Conservation (phyloP, 2,888 invertebrate species). For the Timandra comae region DNA sequence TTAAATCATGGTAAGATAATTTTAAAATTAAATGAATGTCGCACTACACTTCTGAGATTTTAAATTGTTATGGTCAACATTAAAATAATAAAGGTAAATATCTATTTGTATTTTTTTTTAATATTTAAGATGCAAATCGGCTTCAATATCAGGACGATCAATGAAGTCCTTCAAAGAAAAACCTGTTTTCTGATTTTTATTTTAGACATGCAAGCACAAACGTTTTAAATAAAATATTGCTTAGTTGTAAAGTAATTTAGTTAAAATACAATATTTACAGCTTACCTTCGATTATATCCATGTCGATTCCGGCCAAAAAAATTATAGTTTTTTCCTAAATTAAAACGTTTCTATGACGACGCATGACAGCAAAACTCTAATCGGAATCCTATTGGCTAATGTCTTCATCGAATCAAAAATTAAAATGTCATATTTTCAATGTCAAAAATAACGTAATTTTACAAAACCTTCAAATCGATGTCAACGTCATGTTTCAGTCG, state of each 20-base stretch:
- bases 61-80: too few relatives aligned
- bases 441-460: conserved; percentile 3
- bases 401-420: conserved; percentile 3
- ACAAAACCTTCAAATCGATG: conserved; percentile 14
- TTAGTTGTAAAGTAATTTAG: background rate
- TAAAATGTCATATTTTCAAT: conserved; percentile 4
- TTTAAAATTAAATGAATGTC: too few relatives aligned
- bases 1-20: too few relatives aligned
- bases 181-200: conserved; percentile 28
- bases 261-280: conserved; percentile 26
- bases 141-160: too few relatives aligned
- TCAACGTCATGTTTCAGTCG: too few relatives aligned
- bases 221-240: background rate
- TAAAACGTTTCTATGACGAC: conserved; percentile 74
- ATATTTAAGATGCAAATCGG: too few relatives aligned
- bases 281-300: conserved; percentile 70
- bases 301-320: conserved; percentile 66
- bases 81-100: too few relatives aligned
- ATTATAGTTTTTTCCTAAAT: conserved; percentile 54
- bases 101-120: too few relatives aligned
- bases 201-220: background rate
- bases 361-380: conserved; percentile 67
- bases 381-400: conserved; percentile 41
- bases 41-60: too few relatives aligned
- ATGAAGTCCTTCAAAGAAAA: conserved; percentile 13